Evolutionary conservation across 2,888 invertebrate genomes (phyloP).

Genomic region (Neoascia interrupta): DNA sequence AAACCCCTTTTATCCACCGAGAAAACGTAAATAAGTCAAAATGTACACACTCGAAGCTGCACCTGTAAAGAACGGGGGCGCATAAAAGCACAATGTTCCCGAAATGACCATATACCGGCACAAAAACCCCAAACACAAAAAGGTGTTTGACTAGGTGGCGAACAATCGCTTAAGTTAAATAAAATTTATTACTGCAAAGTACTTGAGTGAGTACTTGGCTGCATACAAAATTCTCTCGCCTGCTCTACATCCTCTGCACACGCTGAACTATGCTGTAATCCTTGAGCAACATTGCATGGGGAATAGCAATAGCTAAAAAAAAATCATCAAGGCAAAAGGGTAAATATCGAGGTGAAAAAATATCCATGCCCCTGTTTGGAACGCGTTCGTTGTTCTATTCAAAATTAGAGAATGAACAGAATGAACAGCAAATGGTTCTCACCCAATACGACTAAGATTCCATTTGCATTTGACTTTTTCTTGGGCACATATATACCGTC

Average conservation of each 20-base stretch:
- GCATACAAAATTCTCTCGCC: background rate
- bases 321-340: slow-evolving; percentile 16
- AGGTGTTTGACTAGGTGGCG: slow-evolving; percentile 17
- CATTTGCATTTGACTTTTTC: slow-evolving; percentile 40
- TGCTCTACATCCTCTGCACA: background rate
- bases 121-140: slow-evolving; percentile 23
- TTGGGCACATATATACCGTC: slow-evolving; percentile 6
- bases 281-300: slow-evolving; percentile 17
- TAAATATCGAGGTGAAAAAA: slow-evolving; percentile 15
- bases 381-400: slow-evolving; percentile 35
- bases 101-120: slow-evolving; percentile 35
- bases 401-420: slow-evolving; percentile 31
- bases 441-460: slow-evolving; percentile 35
- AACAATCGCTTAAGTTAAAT: slow-evolving; percentile 52
- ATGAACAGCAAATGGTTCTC: slow-evolving; percentile 29
- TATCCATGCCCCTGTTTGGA: background rate
- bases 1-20: background rate
- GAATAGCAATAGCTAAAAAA: slow-evolving; percentile 9
- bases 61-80: slow-evolving; percentile 1
- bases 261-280: slow-evolving; percentile 9
- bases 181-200: slow-evolving; percentile 56
- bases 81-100: slow-evolving; percentile 23
- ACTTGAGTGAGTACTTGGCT: slow-evolving; percentile 36
- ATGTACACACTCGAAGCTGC: slow-evolving; percentile 27
- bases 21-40: slow-evolving; percentile 44